A percentile compares a stretch with the other conserved stretches of the same genome.
Conservation (phyloP, 1,140 invertebrate species). For the Harpegnathos saltator region DNA sequence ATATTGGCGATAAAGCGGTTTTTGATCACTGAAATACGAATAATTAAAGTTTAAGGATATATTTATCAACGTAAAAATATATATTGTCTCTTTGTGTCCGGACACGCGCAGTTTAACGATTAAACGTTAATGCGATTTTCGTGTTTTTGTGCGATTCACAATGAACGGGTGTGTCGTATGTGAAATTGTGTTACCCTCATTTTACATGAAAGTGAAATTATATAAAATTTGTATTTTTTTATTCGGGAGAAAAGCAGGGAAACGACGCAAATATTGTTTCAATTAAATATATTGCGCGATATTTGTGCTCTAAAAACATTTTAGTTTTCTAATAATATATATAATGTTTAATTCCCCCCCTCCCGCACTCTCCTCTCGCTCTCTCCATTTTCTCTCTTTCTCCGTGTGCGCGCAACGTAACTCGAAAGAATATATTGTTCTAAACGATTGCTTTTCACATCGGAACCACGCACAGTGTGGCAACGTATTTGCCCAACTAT, state of each 20-base stretch:
- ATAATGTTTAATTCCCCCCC: not conserved
- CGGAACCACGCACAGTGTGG: not conserved
- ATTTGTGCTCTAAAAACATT: not conserved
- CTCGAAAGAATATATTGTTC: conserved; percentile 4
- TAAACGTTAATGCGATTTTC: not conserved
- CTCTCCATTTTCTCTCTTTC: too few species aligned
- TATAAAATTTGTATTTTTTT: conserved; percentile 13
- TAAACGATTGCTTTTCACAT: conserved; percentile 30
- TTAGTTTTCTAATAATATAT: not conserved
- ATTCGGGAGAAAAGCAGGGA: not conserved
- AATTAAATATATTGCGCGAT: conserved; percentile 13
- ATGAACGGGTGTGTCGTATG: not conserved
- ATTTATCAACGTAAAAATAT: not conserved
- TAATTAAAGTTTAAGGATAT: not conserved
- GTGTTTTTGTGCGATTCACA: conserved; percentile 5
- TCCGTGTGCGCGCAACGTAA: not conserved
- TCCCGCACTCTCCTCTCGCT: not conserved
- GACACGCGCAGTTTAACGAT: not conserved
- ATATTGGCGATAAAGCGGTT: not conserved
- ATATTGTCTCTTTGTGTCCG: not conserved
- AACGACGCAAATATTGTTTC: conserved; percentile 3
- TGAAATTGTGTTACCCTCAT: not conserved
- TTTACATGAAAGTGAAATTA: not conserved
- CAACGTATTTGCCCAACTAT: conserved; percentile 20
- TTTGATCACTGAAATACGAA: not conserved